These are phyloP conservation scores for Molossus molossus DNA, from an alignment of 2,797 vertebrate species.

Conservation along the genomic window DNA sequence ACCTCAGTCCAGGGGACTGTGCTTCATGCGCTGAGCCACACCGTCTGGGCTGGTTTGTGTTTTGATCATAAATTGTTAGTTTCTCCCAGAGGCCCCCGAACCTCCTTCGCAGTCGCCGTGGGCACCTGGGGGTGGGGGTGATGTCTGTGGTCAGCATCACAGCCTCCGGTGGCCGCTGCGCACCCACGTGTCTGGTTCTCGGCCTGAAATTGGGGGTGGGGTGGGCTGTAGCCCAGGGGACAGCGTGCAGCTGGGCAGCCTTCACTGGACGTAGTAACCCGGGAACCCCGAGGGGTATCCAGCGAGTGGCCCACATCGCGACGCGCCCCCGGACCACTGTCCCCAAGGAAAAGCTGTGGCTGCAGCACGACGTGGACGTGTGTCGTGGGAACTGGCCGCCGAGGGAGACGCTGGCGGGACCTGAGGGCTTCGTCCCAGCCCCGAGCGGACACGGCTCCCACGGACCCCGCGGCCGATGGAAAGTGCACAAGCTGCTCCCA, in stretches of 20 bases:
- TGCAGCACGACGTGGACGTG: not conserved
- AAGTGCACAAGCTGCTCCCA: constrained; percentile 91
- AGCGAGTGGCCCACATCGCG: not conserved
- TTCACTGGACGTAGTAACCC: not conserved
- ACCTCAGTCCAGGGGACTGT: not conserved
- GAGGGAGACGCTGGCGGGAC: constrained; percentile 83
- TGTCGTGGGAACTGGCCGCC: not conserved
- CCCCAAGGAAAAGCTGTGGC: not conserved
- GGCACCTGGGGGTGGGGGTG: not conserved
- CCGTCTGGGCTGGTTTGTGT: not conserved
- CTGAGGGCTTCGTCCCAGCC: constrained; percentile 87
- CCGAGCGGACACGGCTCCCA: not conserved
- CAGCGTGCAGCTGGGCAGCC: accelerated
- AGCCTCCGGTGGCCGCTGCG: not conserved
- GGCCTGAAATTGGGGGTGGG: not conserved
- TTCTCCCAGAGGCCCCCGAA: not conserved
- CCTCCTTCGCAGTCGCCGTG: not conserved
- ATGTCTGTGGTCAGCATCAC: not conserved
- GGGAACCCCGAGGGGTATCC: not conserved
- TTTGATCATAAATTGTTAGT: not conserved
- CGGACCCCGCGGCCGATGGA: constrained; percentile 86
- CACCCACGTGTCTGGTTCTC: not conserved
- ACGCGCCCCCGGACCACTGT: not conserved
- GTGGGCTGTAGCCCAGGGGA: not conserved
- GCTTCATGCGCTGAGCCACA: not conserved